A percentile compares a stretch with the other conserved stretches of the same genome.
phyloP scores from a whole-genome alignment of 2,797 vertebrate genomes.

The Poeciliopsis presidionis region DNA sequence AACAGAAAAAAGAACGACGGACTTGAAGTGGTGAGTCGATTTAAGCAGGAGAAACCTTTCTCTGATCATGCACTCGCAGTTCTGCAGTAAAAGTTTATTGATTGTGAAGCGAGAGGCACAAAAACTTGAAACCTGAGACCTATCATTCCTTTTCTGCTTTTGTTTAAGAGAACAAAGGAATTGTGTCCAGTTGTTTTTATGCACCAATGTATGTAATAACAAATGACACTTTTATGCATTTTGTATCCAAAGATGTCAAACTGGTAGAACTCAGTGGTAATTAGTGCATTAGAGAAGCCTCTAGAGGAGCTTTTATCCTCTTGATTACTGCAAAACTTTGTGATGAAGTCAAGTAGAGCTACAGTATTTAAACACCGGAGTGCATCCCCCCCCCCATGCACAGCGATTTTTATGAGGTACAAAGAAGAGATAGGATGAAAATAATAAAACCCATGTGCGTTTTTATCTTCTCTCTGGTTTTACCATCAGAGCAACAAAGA shows the following conservation, averaged over 20 bases:
- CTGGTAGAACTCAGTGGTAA: not conserved
- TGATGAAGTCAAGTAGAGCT: conserved; percentile 12
- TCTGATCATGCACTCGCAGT: not conserved
- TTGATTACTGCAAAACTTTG: conserved; percentile 29
- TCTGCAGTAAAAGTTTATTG: not conserved
- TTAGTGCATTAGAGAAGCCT: conserved; percentile 15
- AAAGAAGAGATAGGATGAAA: not conserved
- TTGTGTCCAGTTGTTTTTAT: not conserved
- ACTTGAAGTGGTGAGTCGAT: conserved; percentile 63
- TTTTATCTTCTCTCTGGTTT: conserved; percentile 42
- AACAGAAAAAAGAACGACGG: conserved; percentile 8
- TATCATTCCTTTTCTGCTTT: not conserved
- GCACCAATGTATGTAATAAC: not conserved
- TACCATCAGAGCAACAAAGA: conserved; percentile 37
- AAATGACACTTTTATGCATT: not conserved
- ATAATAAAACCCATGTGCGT: not conserved
- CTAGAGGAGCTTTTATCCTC: not conserved
- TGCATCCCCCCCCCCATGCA: not conserved
- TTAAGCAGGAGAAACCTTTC: not conserved
- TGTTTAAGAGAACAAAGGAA: conserved; percentile 1
- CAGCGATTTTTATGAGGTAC: conserved; percentile 21
- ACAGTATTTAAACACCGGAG: not conserved
- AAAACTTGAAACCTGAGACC: not conserved
- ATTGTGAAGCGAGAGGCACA: not conserved
- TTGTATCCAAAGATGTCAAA: not conserved